These are phyloP conservation scores for Eulithis testata DNA, from an alignment of 2,888 invertebrate species.

Conservation along the genomic window DNA sequence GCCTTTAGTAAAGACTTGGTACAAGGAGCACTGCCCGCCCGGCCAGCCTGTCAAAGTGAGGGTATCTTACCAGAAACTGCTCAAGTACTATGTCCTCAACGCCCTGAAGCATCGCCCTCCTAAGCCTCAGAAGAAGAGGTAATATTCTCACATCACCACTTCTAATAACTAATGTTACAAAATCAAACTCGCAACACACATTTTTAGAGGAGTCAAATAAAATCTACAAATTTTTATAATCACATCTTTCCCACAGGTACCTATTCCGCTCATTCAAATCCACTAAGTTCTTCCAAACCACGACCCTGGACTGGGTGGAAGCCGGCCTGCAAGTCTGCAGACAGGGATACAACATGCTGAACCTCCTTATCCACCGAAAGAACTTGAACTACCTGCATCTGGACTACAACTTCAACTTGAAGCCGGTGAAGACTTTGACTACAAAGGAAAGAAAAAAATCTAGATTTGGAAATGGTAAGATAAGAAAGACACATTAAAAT, in stretches of 20 bases:
- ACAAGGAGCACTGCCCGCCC: conserved; percentile 96
- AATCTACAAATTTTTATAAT: background rate
- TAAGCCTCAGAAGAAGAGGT: conserved; percentile 99
- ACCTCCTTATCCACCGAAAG: conserved; percentile 98
- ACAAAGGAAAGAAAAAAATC: conserved; percentile 99
- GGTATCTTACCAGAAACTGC: conserved; percentile 98
- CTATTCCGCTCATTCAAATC: conserved; percentile 99
- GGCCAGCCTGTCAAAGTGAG: conserved; percentile 99
- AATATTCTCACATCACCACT: conserved; percentile 12
- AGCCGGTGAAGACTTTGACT: conserved; percentile 99
- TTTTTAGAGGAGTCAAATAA: too few relatives aligned
- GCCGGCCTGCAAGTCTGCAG: conserved; percentile 99
- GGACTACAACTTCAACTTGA: conserved; percentile 99
- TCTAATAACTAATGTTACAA: too few relatives aligned
- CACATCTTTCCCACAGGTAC: conserved; percentile 83
- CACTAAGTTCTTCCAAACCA: conserved; percentile 99
- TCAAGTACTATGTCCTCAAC: conserved; percentile 99
- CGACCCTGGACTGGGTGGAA: conserved; percentile 99
- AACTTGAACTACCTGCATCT: conserved; percentile 99
- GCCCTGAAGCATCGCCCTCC: conserved; percentile 98
- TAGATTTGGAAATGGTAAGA: conserved; percentile 95
- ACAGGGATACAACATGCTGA: conserved; percentile 99
- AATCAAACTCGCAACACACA: too few relatives aligned
- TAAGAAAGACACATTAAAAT: too few relatives aligned
- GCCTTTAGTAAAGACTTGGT: conserved; percentile 99